These are phyloP conservation scores for Metalampra italica DNA, from an alignment of 2,888 invertebrate species.

Conservation along the genomic window DNA sequence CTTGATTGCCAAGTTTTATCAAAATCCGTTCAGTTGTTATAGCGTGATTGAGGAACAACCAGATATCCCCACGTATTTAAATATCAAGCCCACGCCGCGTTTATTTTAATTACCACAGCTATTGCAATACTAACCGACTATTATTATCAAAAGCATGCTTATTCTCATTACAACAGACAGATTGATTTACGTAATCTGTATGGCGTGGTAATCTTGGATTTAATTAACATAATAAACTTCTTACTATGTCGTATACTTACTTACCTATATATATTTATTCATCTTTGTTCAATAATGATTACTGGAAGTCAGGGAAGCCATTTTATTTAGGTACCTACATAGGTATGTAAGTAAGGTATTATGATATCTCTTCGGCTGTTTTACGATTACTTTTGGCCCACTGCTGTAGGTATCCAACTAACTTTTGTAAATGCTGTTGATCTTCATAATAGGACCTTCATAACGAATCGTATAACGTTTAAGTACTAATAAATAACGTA, in stretches of 20 bases:
- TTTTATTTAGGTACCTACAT: no score
- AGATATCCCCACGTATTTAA: no score
- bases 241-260: conserved; percentile 13
- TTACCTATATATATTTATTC: no score
- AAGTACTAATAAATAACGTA: no score
- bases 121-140: conserved; percentile 20
- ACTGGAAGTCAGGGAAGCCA: neutral
- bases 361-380: neutral
- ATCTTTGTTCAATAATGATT: conserved; percentile 15
- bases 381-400: neutral
- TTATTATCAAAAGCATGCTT: conserved; percentile 12
- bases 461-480: no score
- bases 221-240: conserved; percentile 20
- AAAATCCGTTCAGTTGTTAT: no score
- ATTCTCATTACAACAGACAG: conserved; percentile 17
- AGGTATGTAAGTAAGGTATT: no score
- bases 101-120: conserved; percentile 20
- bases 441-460: no score
- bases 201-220: conserved; percentile 11
- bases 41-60: no score
- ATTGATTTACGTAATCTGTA: conserved; percentile 18
- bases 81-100: conserved; percentile 12
- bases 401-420: neutral
- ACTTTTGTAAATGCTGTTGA: no score
- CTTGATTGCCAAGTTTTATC: no score